These are phyloP conservation scores for Mionectes macconnelli DNA, from an alignment of 2,113 vertebrate species.

Conservation along the genomic window DNA sequence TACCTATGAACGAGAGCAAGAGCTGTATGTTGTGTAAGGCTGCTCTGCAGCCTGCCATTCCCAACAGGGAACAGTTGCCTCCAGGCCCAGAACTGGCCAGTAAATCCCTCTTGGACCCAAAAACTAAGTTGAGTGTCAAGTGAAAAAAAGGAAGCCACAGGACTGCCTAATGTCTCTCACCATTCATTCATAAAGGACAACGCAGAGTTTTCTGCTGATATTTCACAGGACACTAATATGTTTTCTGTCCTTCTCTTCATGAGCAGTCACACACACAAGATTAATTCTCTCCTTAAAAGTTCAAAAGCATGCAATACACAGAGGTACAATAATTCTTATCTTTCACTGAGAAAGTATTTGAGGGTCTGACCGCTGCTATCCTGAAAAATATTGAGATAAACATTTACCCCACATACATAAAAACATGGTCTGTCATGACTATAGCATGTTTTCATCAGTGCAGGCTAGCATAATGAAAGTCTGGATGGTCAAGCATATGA, in stretches of 20 bases:
- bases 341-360: not conserved
- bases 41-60: not conserved
- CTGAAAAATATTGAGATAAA: not conserved
- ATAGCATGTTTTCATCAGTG: not conserved
- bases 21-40: not conserved
- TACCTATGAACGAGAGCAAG: not conserved
- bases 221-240: not conserved
- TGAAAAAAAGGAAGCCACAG: not conserved
- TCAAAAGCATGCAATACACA: not conserved
- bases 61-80: not conserved
- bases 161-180: not conserved
- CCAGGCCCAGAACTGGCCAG: not conserved
- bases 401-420: not conserved
- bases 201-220: not conserved
- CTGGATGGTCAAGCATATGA: not conserved
- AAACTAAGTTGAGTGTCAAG: not conserved
- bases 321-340: not conserved
- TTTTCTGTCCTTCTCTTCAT: not conserved
- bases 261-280: not conserved
- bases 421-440: not conserved
- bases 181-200: not conserved
- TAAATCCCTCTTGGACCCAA: not conserved
- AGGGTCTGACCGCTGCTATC: not conserved
- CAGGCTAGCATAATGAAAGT: not conserved
- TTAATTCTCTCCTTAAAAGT: not conserved